Evolutionary conservation across 2,888 invertebrate genomes (phyloP).

Genomic region (Globia sparganii): DNA sequence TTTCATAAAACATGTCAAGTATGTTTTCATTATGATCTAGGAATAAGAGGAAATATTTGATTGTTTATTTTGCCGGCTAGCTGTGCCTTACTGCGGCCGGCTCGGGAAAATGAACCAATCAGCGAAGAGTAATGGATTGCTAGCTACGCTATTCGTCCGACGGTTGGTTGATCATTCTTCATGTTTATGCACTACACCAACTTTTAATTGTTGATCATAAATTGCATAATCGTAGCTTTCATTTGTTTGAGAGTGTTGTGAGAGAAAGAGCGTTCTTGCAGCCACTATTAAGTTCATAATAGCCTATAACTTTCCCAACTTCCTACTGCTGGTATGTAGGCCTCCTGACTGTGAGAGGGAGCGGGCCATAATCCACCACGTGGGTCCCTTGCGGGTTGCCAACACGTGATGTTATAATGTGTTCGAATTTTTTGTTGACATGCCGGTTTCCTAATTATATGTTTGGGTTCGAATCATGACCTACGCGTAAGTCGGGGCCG

Average conservation of each 20-base stretch:
- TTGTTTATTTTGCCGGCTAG: slow-evolving; percentile 21
- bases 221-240: background rate
- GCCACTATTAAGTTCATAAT: background rate
- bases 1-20: slow-evolving; percentile 38
- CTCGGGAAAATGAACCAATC: slow-evolving; percentile 48
- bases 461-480: background rate
- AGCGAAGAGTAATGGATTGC: slow-evolving; percentile 41
- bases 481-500: no score
- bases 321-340: background rate
- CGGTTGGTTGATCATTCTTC: slow-evolving; percentile 21
- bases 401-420: background rate
- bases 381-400: background rate
- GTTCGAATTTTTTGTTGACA: background rate
- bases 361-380: background rate
- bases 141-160: slow-evolving; percentile 20
- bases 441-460: background rate
- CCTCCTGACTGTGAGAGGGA: background rate
- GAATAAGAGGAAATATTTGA: slow-evolving; percentile 19
- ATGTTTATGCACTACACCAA: slow-evolving; percentile 19
- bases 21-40: slow-evolving; percentile 23
- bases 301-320: background rate
- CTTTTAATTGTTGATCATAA: slow-evolving; percentile 21
- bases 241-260: background rate
- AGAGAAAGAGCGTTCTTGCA: background rate
- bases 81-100: slow-evolving; percentile 16